Conservation (phyloP, 2,888 invertebrate species). For the Penaeus monodon region DNA sequence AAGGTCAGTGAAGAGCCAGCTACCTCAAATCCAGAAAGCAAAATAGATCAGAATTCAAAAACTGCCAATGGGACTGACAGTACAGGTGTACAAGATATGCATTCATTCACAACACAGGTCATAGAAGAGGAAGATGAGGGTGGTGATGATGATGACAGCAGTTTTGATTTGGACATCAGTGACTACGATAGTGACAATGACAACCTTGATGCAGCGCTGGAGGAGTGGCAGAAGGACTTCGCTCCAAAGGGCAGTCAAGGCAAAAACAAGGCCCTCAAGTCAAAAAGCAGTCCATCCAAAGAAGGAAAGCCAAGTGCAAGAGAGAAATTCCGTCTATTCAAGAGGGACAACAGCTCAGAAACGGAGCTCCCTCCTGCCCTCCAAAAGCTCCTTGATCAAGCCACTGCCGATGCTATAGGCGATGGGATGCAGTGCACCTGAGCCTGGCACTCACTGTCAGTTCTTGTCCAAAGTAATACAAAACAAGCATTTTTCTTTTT, state of each 20-base stretch:
- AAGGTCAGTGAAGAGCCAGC: conserved; percentile 3
- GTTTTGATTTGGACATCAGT: conserved; percentile 54
- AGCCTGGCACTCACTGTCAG: background rate
- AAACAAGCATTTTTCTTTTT: no score
- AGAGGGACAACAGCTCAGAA: background rate
- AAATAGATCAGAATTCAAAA: no score
- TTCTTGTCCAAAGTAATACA: no score
- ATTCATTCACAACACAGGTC: background rate
- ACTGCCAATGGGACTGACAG: background rate
- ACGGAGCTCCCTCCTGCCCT: conserved; percentile 34
- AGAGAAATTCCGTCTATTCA: conserved; percentile 10
- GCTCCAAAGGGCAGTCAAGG: background rate
- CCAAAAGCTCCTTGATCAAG: conserved; percentile 26
- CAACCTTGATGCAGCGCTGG: conserved; percentile 46
- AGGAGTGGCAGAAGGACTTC: conserved; percentile 54
- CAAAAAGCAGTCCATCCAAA: background rate
- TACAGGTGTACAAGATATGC: background rate
- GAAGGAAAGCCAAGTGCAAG: background rate
- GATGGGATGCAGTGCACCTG: background rate
- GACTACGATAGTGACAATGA: conserved; percentile 60
- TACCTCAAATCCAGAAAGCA: no score
- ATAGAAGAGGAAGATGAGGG: background rate
- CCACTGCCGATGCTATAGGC: conserved; percentile 8
- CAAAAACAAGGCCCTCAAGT: background rate
- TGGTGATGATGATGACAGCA: conserved; percentile 44